A percentile compares a stretch with the other conserved stretches of the same genome.
phyloP scores from a whole-genome alignment of 1,140 invertebrate species.

The Lordiphosa mommai region DNA sequence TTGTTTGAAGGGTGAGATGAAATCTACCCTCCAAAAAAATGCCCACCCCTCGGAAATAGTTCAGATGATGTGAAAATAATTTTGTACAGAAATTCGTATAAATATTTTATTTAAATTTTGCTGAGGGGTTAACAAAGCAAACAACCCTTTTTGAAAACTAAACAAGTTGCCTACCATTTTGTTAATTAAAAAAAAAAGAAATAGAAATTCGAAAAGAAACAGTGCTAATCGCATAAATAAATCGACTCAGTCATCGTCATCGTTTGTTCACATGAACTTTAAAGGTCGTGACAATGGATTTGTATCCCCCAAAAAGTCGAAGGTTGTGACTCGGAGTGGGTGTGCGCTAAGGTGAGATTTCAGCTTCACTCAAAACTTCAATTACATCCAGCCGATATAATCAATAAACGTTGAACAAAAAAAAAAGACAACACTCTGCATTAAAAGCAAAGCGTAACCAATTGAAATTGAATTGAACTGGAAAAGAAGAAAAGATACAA shows the following conservation, averaged over 20 bases:
- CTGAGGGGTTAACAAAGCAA: neutral
- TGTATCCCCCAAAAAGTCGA: slow-evolving; percentile 37
- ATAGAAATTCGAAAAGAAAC: slow-evolving; percentile 16
- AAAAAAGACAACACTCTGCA: slow-evolving; percentile 32
- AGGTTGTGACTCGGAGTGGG: slow-evolving; percentile 22
- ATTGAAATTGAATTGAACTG: slow-evolving; percentile 43
- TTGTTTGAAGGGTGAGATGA: neutral
- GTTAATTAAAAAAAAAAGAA: slow-evolving; percentile 8
- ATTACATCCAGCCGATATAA: slow-evolving; percentile 54
- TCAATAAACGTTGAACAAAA: slow-evolving; percentile 61
- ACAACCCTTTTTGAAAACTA: neutral
- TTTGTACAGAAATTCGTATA: neutral
- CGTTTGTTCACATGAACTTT: slow-evolving; percentile 35
- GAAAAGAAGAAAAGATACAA: slow-evolving; percentile 22
- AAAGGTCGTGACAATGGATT: slow-evolving; percentile 68
- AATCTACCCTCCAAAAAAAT: neutral
- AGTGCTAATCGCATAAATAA: slow-evolving; percentile 16
- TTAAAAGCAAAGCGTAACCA: slow-evolving; percentile 52
- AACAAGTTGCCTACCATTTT: neutral
- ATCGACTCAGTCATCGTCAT: slow-evolving; percentile 32
- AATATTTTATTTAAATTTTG: neutral
- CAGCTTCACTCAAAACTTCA: slow-evolving; percentile 55
- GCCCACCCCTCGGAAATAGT: neutral
- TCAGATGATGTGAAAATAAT: neutral
- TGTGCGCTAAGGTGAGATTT: slow-evolving; percentile 43